A percentile compares a stretch with the other conserved stretches of the same genome.
Evolutionary conservation across 2,797 vertebrate species (phyloP).

Genomic region (Cyclura pinguis): DNA sequence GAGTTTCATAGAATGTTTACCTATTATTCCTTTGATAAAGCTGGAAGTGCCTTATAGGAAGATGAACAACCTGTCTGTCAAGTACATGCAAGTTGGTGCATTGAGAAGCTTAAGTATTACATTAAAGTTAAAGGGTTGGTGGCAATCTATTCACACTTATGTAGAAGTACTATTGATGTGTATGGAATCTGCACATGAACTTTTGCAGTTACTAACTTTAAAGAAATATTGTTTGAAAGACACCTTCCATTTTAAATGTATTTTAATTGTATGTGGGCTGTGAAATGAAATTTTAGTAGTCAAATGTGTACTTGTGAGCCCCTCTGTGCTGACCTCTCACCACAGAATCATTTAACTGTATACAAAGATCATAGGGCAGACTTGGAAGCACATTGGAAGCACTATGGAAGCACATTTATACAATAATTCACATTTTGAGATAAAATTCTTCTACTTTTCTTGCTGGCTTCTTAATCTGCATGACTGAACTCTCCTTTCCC

Average conservation of each 20-base stretch:
- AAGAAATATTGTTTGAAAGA: not conserved
- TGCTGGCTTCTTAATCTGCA: not conserved
- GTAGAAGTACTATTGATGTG: not conserved
- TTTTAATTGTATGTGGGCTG: rapidly evolving
- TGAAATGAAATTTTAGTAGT: not conserved
- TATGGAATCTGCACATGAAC: not conserved
- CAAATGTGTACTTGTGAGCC: not conserved
- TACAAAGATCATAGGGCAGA: not conserved
- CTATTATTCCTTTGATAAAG: not conserved
- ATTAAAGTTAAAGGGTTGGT: not conserved
- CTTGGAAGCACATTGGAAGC: conserved; percentile 16
- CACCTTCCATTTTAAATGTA: too few species aligned
- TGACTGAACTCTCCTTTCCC: conserved; percentile 18
- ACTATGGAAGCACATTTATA: conserved; percentile 16
- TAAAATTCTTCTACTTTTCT: not conserved
- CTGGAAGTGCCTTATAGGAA: too few species aligned
- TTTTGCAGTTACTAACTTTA: not conserved
- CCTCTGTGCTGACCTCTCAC: not conserved
- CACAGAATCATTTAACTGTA: not conserved
- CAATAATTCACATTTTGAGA: not conserved
- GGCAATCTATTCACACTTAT: not conserved
- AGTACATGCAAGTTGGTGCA: not conserved
- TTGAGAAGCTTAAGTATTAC: conserved; percentile 5
- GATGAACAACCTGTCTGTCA: not conserved
- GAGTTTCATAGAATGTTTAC: not conserved